Evolutionary conservation across 2,888 invertebrate species (phyloP), one percentile per base, ranked within the genome.

Genomic region (Lasioglossum calceatum): DNA sequence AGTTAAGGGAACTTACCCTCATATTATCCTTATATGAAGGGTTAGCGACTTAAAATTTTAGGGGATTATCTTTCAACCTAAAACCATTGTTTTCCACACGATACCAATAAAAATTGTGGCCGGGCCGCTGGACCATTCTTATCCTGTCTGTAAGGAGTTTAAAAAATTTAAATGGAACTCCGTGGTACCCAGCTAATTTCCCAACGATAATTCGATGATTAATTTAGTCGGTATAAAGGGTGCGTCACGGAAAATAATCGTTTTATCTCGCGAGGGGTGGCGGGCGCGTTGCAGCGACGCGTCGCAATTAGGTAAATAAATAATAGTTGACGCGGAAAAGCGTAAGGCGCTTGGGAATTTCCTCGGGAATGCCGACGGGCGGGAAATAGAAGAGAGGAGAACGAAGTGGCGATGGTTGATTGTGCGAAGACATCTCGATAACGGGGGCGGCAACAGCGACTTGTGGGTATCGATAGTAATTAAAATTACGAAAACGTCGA

Each of bases 231-330:
- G 44, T 44, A 54, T 32, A 39, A 42, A n/a, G 58, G 78, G 23
- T 16, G 50, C 16, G 32, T 79, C 79, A 64, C n/a, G 71, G 77
- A 71, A 50, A 81, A 70, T 81, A 58, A 77, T 71, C 73, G 79
- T 61, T 73, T 44, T 61, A 61, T 44, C 61, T 44, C 58, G 44
- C 16, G 64, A 27, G 42, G 80, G 77, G 36, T 54, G 71, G 42
- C 32, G 50, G 42, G n/a, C 39, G 16, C 32, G 58, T 50, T 76
- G 58, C 71, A 83, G 79, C 39, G 67, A 61, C 80, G 71, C 82
- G 79, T 67, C 78, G 81, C 92, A 93, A 93, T 93, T 93, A 93
- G 91, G 82, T 90, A 92, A 93, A 93, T 93, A 92, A 93, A 92
- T 92, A 92, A 93, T 92, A 91, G 89, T 90, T 87, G 90, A 86